Conservation (phyloP, 1,140 invertebrate genomes). For the Euschistus heros region DNA sequence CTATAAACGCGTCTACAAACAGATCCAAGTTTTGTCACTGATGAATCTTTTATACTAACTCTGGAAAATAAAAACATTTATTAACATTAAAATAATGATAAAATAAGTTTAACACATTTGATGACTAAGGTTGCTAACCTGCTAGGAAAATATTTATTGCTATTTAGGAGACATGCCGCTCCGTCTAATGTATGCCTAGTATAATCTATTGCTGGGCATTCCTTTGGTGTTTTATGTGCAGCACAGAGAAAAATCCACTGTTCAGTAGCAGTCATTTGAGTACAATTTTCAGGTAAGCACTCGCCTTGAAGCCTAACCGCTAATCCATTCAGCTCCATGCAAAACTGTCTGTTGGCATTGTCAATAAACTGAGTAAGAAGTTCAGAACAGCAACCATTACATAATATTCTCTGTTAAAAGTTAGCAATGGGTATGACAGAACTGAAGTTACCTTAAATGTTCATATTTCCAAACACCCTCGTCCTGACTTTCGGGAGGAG, state of each 20-base stretch:
- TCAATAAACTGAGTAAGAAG: neutral
- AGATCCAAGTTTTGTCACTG: slow-evolving; percentile 94
- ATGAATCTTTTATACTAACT: slow-evolving; percentile 97
- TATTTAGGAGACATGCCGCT: slow-evolving; percentile 95
- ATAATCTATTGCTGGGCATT: slow-evolving; percentile 99
- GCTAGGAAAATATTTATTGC: slow-evolving; percentile 99
- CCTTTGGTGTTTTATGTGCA: slow-evolving; percentile 98
- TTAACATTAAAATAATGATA: neutral
- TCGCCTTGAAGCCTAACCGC: slow-evolving; percentile 88
- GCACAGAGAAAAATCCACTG: slow-evolving; percentile 99
- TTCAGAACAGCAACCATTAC: too few relatives aligned
- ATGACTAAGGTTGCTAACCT: slow-evolving; percentile 48
- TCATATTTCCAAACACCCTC: slow-evolving; percentile 99
- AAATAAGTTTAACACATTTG: neutral
- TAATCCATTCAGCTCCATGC: slow-evolving; percentile 96
- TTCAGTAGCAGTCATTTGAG: slow-evolving; percentile 99
- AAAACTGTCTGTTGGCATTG: slow-evolving; percentile 68
- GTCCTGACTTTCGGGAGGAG: slow-evolving; percentile 92
- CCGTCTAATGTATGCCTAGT: slow-evolving; percentile 98
- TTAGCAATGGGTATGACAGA: too few relatives aligned
- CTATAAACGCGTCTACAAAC: slow-evolving; percentile 96
- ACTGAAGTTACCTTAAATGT: slow-evolving; percentile 62
- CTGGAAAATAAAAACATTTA: slow-evolving; percentile 44
- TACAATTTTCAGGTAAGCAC: slow-evolving; percentile 92
- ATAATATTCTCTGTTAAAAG: too few relatives aligned